Evolutionary conservation across 2,888 invertebrate genomes (phyloP), one percentile per base, ranked within the genome.

Genomic region (Hirudinaria manillensis): DNA sequence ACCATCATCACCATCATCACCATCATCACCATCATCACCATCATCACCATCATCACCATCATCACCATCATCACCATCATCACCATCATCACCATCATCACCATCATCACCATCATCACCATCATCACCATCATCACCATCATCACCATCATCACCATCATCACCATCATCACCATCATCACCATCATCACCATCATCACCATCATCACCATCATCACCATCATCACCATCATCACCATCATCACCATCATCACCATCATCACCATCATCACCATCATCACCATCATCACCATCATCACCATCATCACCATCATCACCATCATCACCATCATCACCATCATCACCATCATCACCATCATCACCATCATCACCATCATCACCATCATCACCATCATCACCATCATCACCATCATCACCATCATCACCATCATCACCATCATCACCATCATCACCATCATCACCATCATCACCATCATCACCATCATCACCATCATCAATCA

Each of bases 81-180:
- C 74, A 77, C 75, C 77, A 75, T 77, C 76, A 76, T 77, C 74
- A 74, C 75, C 72, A 78, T 76, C 75, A 74, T 77, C 75, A 77
- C 71, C 74, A 76, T 76, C 70, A 74, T 72, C 76, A 70, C 75
- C 75, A 75, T 67, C 76, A 78, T 76, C 75, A 74, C 75, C 77
- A 75, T 77, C 77, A 70, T 75, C 74, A 66, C 75, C 74, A 74
- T 76, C 75, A 73, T 75, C 75, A 75, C 73, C 75, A 75, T 74
- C 65, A 75, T 67, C 74, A 74, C 66, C 76, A 74, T 70, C 75
- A 16, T 34, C 73, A 7, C 36, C 72, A 74, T 77, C 75, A 76
- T 76, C 74, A 77, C 75, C 77, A 75, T 77, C 76, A 76, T 77
- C 74, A 74, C 75, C 72, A 78, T 76, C 75, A 19, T 16, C 24